Evolutionary conservation across 2,888 invertebrate species (phyloP), one percentile per base, ranked within the genome.

Genomic region (Pyrocoelia pectoralis): DNA sequence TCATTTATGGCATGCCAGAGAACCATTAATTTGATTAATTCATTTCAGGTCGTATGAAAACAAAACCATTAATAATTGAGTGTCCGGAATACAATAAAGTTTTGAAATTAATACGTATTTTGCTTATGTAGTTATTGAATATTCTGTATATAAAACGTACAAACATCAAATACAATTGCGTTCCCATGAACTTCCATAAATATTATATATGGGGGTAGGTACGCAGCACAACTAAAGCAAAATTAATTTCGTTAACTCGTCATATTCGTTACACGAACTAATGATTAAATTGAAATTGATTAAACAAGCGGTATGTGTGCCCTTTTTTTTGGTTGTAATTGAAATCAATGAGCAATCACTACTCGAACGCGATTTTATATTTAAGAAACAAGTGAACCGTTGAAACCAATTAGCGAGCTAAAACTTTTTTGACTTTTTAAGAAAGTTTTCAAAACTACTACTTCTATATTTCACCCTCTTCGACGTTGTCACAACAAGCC

Each of bases 401-500:
- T 24, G 24, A 24, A 33, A 33, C n/a, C n/a, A 33, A 33, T 33
- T 6, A 3, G 8, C 9, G n/a, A 33, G 9, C 2, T n/a, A n/a
- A 33, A n/a, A 33, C 3, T 5, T 6, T 24, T 24, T 24, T 3
- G 4, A 6, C 3, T 3, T 24, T 24, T 24, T 24, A 33, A 33
- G 8, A n/a, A 33, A 33, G 33, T 33, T 33, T 33, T n/a, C 10
- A 8, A n/a, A 33, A 33, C 9, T 2, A 8, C n/a, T 33, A 33
- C 10, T 33, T 33, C 33, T 33, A 33, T 33, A 33, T 33, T 33
- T 33, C 68, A 69, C 65, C 72, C 70, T 71, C 68, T n/a, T 33
- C 33, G 68, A 69, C 68, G 60, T 64, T 72, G 72, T 74, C 73
- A 73, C 71, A 71, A 73, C 72, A 73, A 72, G 71, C 69, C 70